Evolutionary conservation across 2,113 vertebrate genomes (phyloP), one percentile per base, ranked within the genome.

Genomic region (Orycteropus afer): DNA sequence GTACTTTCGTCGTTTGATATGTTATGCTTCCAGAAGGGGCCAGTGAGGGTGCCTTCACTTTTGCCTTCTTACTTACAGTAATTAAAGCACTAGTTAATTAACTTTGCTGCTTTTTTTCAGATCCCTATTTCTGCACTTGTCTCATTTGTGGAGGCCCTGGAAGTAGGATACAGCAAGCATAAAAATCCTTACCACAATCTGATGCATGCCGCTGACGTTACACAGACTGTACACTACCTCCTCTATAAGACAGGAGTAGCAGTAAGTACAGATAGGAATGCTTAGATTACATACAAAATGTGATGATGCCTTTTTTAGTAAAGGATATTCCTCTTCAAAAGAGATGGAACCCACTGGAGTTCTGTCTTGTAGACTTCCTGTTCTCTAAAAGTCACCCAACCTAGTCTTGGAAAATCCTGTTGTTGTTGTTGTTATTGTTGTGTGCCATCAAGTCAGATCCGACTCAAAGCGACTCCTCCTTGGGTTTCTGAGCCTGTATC

Each of bases 111-210:
- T 95, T 12, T 97, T 71, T 97, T 96, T 97, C 98, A 99, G 99
- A 99, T 99, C 89, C 99, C 99, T 15, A 99, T 99, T 97, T 99
- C 99, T 92, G 99, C 99, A 0, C 99, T 99, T 82, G 99, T 99
- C 97, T 99, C 99, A 0, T 99, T 99, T 83, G 99, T 99, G 96
- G 99, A 99, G 97, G 99, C 99, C 29, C 97, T 99, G 88, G 99
- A 99, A 97, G 99, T 99, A 65, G 99, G 99, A 83, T 99, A 99
- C 98, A 99, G 98, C 98, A 99, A 99, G 97, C 99, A 99, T 95
- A 99, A 99, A 99, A 99, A 99, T 96, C 99, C 99, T 6, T 99
- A 99, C 96, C 99, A 99, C 98, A 99, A 99, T 95, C 98, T 99
- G 90, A 99, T 99, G 96, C 99, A 99, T 0, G 99, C 99, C 0